Evolutionary conservation across 2,797 vertebrate genomes (phyloP).

Genomic region (Sebastolobus altivelis): DNA sequence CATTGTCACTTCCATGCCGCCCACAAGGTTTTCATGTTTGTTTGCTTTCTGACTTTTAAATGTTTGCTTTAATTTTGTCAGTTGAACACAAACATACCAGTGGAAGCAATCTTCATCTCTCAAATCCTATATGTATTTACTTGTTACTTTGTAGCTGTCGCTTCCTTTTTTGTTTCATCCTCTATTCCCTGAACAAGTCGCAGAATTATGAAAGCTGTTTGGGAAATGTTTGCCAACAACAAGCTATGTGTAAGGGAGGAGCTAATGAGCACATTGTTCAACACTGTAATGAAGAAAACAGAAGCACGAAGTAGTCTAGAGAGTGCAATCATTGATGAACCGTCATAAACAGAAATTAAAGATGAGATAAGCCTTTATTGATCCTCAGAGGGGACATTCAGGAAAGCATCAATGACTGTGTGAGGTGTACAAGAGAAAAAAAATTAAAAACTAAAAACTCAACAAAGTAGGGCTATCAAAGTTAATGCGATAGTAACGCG

Average conservation of each 20-base stretch:
- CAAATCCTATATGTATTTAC: constrained; percentile 39
- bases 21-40: constrained; percentile 28
- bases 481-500: too few species aligned
- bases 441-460: background rate
- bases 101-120: constrained; percentile 22
- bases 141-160: constrained; percentile 27
- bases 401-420: background rate
- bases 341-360: background rate
- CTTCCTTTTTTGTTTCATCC: constrained; percentile 26
- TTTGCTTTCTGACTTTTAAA: constrained; percentile 45
- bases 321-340: background rate
- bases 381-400: background rate
- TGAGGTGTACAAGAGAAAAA: background rate
- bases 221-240: constrained; percentile 32
- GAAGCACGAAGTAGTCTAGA: background rate
- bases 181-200: constrained; percentile 15
- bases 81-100: constrained; percentile 40
- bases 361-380: background rate
- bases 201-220: constrained; percentile 35
- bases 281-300: constrained; percentile 16
- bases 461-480: background rate
- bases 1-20: constrained; percentile 18
- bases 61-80: constrained; percentile 49
- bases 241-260: background rate
- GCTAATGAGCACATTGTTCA: constrained; percentile 32